Base-by-base conservation (phyloP, 2,113 vertebrate genomes). In the Parotia lawesii region DNA sequence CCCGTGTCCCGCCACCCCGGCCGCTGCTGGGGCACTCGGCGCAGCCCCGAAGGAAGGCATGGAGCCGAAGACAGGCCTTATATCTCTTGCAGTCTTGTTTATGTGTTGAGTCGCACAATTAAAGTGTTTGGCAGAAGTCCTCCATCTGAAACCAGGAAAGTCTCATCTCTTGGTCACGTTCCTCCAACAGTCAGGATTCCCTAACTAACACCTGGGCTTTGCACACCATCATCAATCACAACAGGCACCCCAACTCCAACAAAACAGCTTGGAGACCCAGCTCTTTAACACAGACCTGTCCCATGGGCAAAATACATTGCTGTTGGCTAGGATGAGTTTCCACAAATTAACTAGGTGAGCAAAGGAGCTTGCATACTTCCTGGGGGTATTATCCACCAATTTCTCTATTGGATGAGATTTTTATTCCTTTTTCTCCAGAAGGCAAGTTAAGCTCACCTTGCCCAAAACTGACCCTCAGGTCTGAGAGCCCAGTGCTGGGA, bases 201-300 rank as follows among this genome's bases (percentile, higher is more conserved):
- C 53, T 57, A 21, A 48, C 22, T 42, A 16, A 61, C 25, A 29
- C 31, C 29, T 27, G 17, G 33, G 57, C 35, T 57, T 21, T 2
- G 33, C 38, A 4, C 56, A 7, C 20, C 45, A 0, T 22, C 10
- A 12, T 11, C 27, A 0, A 5, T 13, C 13, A 7, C 11, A 33
- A 14, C 19, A 20, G 48, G 24, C 47, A 15, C 23, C 27, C 7
- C 25, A 37, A 38, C 47, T 60, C 48, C 20, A n/a, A 37, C 18
- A 14, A n/a, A 60, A 28, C 2, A 4, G 3, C 44, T 15, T 28
- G 6, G 28, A 77, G 9, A 25, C 12, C 9, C 35, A 16, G 20
- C 13, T 40, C 60, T 48, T 38, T 25, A 6, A 44, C 14, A 50
- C 33, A 47, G 31, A 53, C 17, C 35, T 33, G n/a, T 25, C 20